Evolutionary conservation across 2,113 vertebrate species (phyloP), one percentile per base, ranked within the genome.

Genomic region (Fregetta grallaria): DNA sequence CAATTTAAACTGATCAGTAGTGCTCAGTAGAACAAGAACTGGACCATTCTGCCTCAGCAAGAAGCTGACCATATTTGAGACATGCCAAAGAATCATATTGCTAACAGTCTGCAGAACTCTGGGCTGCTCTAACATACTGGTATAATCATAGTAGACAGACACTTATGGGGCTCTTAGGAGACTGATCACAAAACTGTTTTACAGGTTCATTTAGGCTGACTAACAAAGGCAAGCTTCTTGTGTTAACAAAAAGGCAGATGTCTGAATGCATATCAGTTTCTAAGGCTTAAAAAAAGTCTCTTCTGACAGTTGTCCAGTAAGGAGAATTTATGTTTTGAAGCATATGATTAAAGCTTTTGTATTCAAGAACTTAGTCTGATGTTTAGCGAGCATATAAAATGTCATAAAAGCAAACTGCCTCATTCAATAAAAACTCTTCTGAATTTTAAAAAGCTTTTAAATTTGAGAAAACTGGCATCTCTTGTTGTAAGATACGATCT

Each of bases 271-370:
- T 14, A 40, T 77, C 11, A 36, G 27, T 23, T 73, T 50, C 27
- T n/a, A 62, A 49, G 26, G 20, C n/a, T 77, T 26, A 78, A 82
- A 67, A 67, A 45, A 36, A 40, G 7, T 30, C 20, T 61, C 66
- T 75, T 53, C 34, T 87, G 71, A 67, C 44, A 74, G 17, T 59
- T 92, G 40, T 70, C 83, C 88, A 49, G 13, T 16, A 36, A 45
- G 53, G 14, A 95, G n/a, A 66, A 93, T 68, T 17, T 53, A 23
- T 32, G 42, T 92, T 83, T 75, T 88, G 84, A 97, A 95, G 85
- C 30, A 38, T 8, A 82, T 12, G 55, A 95, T 67, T 79, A 70
- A 73, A 83, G 70, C 13, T 42, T 56, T 71, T 86, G 4, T 50
- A 56, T 91, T 85, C 50, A 85, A 92, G 15, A 68, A 45, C 22